Base-by-base conservation (phyloP, 1,140 invertebrate species). In the Scaptomyza graminum region DNA sequence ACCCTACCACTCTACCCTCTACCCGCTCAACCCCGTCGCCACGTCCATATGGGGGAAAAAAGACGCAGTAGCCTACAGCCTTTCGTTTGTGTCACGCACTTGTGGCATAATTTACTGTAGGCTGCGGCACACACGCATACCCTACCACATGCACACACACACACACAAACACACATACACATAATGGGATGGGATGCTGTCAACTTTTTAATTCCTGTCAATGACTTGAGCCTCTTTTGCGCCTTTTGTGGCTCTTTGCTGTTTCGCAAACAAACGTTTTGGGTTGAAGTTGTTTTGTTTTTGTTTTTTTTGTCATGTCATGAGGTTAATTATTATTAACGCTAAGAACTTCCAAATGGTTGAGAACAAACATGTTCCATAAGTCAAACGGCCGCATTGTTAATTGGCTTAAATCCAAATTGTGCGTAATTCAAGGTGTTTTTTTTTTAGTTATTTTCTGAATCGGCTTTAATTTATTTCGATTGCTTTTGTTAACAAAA, bases 91-190 rank as follows among this genome's bases (percentile, higher is more conserved):
- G 77, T 83, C 80, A 84, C 76, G 76, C 79, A 82, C 80, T 79
- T 77, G 76, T 77, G 76, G 77, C 81, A 85, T 85, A 85, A 76
- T 71, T 80, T 80, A 85, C 74, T 80, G 55, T 71, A 52, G 75
- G 74, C 62, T 71, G 62, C 70, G 44, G 74, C 57, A 70, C 59
- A 80, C 74, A 76, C 61, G 50, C 64, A 50, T 28, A 59, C 43
- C 61, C 50, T 39, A 61, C 63, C 46, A 67, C 31, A 16, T 15
- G n/a, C 67, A 56, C 44, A 37, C 44, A 49, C 41, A 41, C 39
- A 34, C 47, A 31, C 43, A 52, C 39, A 12, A 16, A 16, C 34
- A 54, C 57, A 64, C 61, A 46, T 22, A 46, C 28, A 60, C 9
- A 62, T 3, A 16, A 49, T 52, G 39, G 44, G 37, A 57, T 41